Evolutionary conservation across 2,888 invertebrate species (phyloP).

Genomic region (Scaptomyza flava): DNA sequence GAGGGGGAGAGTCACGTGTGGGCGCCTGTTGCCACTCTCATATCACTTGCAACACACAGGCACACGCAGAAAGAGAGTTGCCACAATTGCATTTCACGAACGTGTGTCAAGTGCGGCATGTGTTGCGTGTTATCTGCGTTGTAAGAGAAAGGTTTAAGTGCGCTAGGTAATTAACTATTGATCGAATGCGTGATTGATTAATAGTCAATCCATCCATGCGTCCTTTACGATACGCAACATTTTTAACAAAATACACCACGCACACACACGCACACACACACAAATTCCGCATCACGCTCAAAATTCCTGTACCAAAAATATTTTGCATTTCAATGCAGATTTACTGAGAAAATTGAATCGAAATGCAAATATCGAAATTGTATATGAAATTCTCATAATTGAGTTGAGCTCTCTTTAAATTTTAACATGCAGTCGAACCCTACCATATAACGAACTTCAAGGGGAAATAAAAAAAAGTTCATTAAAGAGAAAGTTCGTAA

Average conservation of each 20-base stretch:
- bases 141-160: not conserved
- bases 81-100: constrained; percentile 25
- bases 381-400: not conserved
- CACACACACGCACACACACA: not conserved
- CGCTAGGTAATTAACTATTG: constrained; percentile 37
- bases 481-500: no score
- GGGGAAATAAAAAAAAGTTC: no score
- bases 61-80: not conserved
- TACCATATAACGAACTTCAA: no score
- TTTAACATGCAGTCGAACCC: no score
- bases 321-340: not conserved
- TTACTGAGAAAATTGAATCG: not conserved
- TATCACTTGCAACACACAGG: constrained; percentile 14
- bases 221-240: not conserved
- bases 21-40: constrained; percentile 3
- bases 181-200: constrained; percentile 46
- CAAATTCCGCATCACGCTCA: not conserved
- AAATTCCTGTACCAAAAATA: not conserved
- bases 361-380: not conserved
- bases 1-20: not conserved
- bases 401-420: no score
- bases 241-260: not conserved
- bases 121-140: not conserved
- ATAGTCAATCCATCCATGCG: constrained; percentile 5
- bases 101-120: not conserved